phyloP scores from a whole-genome alignment of 2,888 invertebrate genomes.

The Actias luna region DNA sequence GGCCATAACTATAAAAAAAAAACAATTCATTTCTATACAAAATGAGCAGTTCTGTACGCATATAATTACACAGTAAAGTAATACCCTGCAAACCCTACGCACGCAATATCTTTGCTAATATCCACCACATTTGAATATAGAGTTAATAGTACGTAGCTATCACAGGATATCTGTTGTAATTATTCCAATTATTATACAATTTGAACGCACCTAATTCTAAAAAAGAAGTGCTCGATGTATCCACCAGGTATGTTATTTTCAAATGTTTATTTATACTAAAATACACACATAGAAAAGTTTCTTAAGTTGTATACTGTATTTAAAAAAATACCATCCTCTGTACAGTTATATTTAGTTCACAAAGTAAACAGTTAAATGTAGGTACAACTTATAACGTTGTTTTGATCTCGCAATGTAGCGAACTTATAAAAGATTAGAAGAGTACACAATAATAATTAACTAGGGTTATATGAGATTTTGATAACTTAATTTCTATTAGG shows the following conservation, averaged over 20 bases:
- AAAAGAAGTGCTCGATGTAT: too few relatives aligned
- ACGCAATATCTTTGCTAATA: conserved; percentile 3
- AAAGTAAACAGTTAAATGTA: too few relatives aligned
- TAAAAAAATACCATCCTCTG: too few relatives aligned
- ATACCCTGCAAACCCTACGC: not conserved
- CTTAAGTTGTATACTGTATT: too few relatives aligned
- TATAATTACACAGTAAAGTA: not conserved
- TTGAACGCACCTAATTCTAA: not conserved
- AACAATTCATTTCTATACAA: not conserved
- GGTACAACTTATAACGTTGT: too few relatives aligned
- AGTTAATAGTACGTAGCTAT: not conserved
- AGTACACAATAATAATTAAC: too few relatives aligned
- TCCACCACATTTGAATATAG: not conserved
- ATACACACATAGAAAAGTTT: too few relatives aligned
- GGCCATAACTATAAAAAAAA: not conserved
- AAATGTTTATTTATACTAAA: too few relatives aligned
- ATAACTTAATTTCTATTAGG: too few relatives aligned
- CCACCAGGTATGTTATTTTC: too few relatives aligned
- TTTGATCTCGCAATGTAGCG: not conserved
- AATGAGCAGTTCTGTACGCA: not conserved
- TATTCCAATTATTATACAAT: not conserved
- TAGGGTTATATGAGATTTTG: too few relatives aligned
- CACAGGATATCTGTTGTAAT: not conserved
- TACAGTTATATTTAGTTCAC: too few relatives aligned
- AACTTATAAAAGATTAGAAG: not conserved